Percentiles rank a stretch among this genome's conserved stretches.
These are phyloP conservation scores for Dipus sagitta DNA, from an alignment of 2,797 vertebrate genomes.

Conservation along the genomic window DNA sequence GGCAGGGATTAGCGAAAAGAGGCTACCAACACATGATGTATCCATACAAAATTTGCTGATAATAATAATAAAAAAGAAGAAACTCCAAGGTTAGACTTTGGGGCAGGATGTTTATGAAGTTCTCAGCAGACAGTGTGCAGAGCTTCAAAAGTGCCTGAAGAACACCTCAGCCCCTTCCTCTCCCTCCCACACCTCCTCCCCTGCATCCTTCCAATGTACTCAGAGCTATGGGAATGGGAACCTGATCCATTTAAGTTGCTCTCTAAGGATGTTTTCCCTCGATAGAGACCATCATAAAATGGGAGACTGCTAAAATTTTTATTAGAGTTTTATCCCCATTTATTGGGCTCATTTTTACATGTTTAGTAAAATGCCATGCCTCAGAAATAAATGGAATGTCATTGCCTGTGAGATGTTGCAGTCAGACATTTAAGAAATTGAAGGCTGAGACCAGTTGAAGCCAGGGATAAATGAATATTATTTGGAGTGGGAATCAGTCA, in stretches of 20 bases:
- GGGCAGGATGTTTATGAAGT: rapidly evolving
- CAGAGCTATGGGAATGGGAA: rapidly evolving
- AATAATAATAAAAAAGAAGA: background rate
- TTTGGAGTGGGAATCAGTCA: background rate
- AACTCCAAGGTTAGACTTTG: background rate
- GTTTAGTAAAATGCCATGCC: background rate
- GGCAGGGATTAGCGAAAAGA: no score
- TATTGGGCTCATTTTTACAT: background rate
- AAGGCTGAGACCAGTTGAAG: background rate
- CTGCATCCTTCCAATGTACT: rapidly evolving
- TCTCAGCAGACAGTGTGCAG: rapidly evolving
- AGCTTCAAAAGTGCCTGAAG: rapidly evolving
- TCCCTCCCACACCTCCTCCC: rapidly evolving
- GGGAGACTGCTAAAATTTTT: background rate
- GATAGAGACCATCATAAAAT: background rate
- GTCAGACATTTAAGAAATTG: background rate
- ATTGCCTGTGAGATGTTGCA: background rate
- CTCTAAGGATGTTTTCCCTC: background rate
- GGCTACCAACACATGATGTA: no score
- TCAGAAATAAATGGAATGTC: background rate
- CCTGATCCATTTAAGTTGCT: background rate
- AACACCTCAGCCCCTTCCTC: rapidly evolving
- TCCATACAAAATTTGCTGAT: no score
- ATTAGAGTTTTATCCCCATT: background rate
- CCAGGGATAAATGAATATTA: background rate